Evolutionary conservation across 2,797 vertebrate genomes (phyloP).

Genomic region (Danio jaintianensis): DNA sequence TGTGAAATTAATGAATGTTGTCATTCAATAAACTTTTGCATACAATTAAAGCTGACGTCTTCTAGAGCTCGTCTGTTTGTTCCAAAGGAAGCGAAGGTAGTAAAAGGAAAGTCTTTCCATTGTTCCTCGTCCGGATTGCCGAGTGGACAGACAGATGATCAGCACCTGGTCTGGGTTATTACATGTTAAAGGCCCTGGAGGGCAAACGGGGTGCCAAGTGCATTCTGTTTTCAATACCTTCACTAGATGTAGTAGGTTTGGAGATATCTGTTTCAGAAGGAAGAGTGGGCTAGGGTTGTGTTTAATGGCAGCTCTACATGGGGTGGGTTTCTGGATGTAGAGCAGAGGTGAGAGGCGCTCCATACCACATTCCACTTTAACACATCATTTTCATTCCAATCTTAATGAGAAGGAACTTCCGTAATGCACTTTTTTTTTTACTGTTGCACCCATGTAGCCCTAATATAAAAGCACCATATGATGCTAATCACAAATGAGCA

Average conservation of each 20-base stretch:
- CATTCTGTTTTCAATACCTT: constrained; percentile 72
- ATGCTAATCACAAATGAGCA: constrained; percentile 6
- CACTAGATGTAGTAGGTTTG: constrained; percentile 40
- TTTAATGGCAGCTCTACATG: constrained; percentile 68
- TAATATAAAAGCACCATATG: constrained; percentile 35
- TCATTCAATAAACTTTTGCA: constrained; percentile 83
- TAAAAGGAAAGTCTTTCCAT: constrained; percentile 64
- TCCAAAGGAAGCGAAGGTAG: constrained; percentile 42
- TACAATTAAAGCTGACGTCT: constrained; percentile 63
- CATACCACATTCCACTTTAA: constrained; percentile 58
- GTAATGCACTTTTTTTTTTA: constrained; percentile 58
- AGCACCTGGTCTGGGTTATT: constrained; percentile 71
- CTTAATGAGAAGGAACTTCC: constrained; percentile 54
- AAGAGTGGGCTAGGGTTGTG: constrained; percentile 68
- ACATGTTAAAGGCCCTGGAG: constrained; percentile 69
- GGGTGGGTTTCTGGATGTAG: constrained; percentile 57
- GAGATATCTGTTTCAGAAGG: constrained; percentile 48
- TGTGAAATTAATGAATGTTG: constrained; percentile 73
- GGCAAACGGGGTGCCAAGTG: constrained; percentile 69
- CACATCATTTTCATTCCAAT: constrained; percentile 61
- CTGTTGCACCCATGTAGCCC: constrained; percentile 30
- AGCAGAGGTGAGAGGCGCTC: constrained; percentile 47
- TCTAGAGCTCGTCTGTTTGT: constrained; percentile 64
- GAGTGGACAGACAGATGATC: constrained; percentile 67
- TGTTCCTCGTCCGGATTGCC: constrained; percentile 58